Evolutionary conservation across 1,140 invertebrate species (phyloP), one percentile per base, ranked within the genome.

Genomic region (Habropoda laboriosa): DNA sequence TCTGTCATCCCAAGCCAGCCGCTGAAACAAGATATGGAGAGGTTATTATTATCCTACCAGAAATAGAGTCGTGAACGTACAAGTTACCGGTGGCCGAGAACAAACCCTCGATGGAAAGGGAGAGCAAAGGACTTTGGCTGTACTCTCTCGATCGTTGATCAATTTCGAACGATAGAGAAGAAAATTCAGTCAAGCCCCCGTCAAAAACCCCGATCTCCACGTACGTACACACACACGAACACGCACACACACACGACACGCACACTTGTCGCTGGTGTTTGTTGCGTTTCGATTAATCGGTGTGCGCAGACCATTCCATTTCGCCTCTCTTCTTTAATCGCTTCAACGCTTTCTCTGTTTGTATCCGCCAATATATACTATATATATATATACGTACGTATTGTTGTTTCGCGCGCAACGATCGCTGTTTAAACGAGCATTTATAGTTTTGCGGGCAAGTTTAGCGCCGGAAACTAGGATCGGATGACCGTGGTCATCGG

Each of bases 31-130:
- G 72, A 74, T 71, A 71, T 64, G 58, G 58, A 53, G 74, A 42
- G 64, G 40, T 68, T 77, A 77, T 77, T 77, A 77, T 47, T 77
- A 77, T 68, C 74, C 24, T 16, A 2, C 64, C 32, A 47, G 74
- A 77, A 77, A 77, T 77, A 77, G 74, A 68, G 64, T 35, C 27
- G 51, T 6, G 74, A 58, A 57, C 18, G 16, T 21, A 55, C 40
- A 10, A 45, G 40, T 42, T 58, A 76, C 58, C 16, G 40, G 16
- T 74, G 72, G 45, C 45, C 58, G 45, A n/a, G n/a, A 49, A 49
- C 51, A 51, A 74, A 51, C 45, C 51, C 58, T 40, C 45, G 57
- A 51, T 63, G 45, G 32, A 49, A 63, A 74, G 35, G 12, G 35
- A 27, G 38, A 60, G 42, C 21, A 38, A 74, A 74, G 58, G 24